These are phyloP conservation scores for Helarctos malayanus DNA, from an alignment of 2,797 vertebrate genomes.

Conservation along the genomic window DNA sequence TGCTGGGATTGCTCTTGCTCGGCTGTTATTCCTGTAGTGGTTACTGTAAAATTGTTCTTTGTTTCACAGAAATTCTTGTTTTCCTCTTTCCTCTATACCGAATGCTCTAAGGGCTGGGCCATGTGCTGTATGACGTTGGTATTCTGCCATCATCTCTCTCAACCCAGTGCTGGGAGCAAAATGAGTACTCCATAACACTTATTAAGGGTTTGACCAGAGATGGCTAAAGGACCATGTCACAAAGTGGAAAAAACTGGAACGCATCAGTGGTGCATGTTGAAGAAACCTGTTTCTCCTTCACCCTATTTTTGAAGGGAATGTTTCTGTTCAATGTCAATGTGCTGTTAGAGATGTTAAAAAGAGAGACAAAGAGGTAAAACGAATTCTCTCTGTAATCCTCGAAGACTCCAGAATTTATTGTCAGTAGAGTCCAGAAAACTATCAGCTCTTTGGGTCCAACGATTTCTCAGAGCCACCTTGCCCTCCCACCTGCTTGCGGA, in stretches of 20 bases:
- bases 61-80: neutral
- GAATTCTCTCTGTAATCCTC: neutral
- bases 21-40: no score
- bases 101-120: neutral
- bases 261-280: neutral
- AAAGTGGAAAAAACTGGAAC: neutral
- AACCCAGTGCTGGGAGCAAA: neutral
- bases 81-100: neutral
- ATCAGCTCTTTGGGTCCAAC: neutral
- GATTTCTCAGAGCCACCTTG: neutral
- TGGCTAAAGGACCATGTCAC: neutral
- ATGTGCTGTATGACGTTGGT: neutral
- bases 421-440: neutral
- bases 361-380: neutral
- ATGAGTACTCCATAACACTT: neutral
- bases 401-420: neutral
- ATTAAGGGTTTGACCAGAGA: neutral
- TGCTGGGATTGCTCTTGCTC: fast-evolving
- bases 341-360: neutral
- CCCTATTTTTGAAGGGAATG: neutral
- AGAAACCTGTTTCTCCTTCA: neutral
- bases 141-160: neutral
- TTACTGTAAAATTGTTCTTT: neutral
- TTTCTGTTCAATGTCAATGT: neutral
- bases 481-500: neutral